A percentile compares a stretch with the other conserved stretches of the same genome.
Evolutionary conservation across 2,797 vertebrate genomes (phyloP).

Genomic region (Nannoperca obscura): DNA sequence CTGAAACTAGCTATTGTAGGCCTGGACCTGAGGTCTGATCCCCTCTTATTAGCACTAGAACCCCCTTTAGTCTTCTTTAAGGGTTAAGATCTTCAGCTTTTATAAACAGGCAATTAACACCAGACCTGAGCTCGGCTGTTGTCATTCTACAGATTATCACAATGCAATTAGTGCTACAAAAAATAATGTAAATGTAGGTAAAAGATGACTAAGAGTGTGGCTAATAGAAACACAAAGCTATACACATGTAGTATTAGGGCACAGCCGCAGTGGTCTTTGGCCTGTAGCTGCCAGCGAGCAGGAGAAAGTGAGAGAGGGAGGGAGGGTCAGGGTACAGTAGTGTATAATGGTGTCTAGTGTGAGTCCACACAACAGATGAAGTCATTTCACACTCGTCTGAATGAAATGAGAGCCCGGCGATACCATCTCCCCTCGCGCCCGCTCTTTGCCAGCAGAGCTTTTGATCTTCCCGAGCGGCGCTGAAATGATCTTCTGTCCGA

Average conservation of each 20-base stretch:
- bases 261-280: slow-evolving; percentile 50
- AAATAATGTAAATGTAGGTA: slow-evolving; percentile 34
- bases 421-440: slow-evolving; percentile 74
- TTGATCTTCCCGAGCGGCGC: slow-evolving; percentile 80
- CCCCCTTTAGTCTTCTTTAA: slow-evolving; percentile 18
- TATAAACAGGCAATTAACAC: slow-evolving; percentile 43
- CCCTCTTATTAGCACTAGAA: slow-evolving; percentile 46
- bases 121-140: slow-evolving; percentile 11
- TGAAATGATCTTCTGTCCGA: slow-evolving; percentile 81
- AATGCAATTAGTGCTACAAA: not conserved
- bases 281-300: slow-evolving; percentile 56
- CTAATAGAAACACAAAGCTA: slow-evolving; percentile 52
- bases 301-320: slow-evolving; percentile 55
- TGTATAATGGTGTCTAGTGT: slow-evolving; percentile 79
- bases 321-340: slow-evolving; percentile 68
- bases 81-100: slow-evolving; percentile 5
- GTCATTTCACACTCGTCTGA: slow-evolving; percentile 85
- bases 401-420: slow-evolving; percentile 80
- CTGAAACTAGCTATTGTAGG: slow-evolving; percentile 44
- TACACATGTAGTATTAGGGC: slow-evolving; percentile 62
- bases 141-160: slow-evolving; percentile 24
- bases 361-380: slow-evolving; percentile 80
- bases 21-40: slow-evolving; percentile 59
- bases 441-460: slow-evolving; percentile 75
- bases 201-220: slow-evolving; percentile 35